Evolutionary conservation across 2,113 vertebrate species (phyloP).

Genomic region (Canis aureus): DNA sequence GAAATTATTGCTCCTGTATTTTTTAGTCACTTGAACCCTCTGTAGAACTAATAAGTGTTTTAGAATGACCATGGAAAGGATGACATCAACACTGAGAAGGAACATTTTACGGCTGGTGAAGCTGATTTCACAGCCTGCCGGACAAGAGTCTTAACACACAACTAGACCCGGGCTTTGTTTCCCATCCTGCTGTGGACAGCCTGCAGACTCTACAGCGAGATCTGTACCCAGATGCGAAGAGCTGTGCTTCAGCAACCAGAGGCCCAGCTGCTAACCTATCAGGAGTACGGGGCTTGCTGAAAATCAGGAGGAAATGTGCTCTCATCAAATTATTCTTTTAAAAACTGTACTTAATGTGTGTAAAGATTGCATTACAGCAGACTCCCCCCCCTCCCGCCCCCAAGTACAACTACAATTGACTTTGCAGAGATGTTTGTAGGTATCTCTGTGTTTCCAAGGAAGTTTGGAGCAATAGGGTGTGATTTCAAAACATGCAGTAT

Average conservation of each 20-base stretch:
- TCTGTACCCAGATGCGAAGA: neutral
- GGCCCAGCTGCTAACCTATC: neutral
- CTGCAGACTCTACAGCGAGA: neutral
- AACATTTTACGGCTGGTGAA: neutral
- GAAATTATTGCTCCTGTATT: neutral
- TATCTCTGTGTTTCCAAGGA: constrained; percentile 14
- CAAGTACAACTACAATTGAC: neutral
- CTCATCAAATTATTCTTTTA: constrained; percentile 54
- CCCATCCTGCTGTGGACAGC: neutral
- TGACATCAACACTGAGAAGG: neutral
- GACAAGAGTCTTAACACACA: neutral
- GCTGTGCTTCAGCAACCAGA: neutral
- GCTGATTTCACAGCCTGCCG: neutral
- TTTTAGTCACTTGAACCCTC: constrained; percentile 1
- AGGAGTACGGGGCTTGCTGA: neutral
- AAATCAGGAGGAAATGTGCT: neutral
- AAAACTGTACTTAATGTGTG: constrained; percentile 30
- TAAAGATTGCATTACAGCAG: neutral
- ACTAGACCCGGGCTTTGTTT: neutral
- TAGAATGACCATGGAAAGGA: constrained; percentile 9
- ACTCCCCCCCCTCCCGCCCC: neutral
- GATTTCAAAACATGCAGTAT: neutral
- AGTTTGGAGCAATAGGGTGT: neutral
- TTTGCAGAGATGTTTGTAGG: neutral
- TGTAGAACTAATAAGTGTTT: constrained; percentile 37